These are phyloP conservation scores for Cantharis lateralis DNA, from an alignment of 2,888 invertebrate genomes.

Conservation along the genomic window DNA sequence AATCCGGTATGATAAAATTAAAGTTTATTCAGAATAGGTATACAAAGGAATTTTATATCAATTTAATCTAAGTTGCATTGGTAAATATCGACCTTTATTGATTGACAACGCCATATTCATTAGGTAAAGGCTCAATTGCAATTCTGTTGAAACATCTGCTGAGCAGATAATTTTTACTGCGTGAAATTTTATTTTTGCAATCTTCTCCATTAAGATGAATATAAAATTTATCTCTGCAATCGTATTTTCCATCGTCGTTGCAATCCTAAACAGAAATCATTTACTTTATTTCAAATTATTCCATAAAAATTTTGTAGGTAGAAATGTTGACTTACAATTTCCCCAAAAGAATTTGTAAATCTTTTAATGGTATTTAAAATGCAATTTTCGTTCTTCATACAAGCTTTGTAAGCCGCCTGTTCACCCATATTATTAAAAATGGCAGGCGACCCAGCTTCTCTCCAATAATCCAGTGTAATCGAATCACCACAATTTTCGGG, in stretches of 20 bases:
- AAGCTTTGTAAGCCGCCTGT: conserved; percentile 33
- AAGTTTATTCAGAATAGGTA: no score
- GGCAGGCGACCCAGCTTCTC: conserved; percentile 8
- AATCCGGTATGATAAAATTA: no score
- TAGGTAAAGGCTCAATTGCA: background rate
- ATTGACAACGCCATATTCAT: no score
- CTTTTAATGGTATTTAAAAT: conserved; percentile 40
- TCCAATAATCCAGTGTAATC: conserved; percentile 33
- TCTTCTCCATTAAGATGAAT: conserved; percentile 38
- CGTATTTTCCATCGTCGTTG: conserved; percentile 42
- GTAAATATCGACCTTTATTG: no score
- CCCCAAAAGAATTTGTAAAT: conserved; percentile 34
- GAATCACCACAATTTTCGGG: conserved; percentile 23
- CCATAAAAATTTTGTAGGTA: no score
- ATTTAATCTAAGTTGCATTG: no score
- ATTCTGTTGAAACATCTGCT: background rate
- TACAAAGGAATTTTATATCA: no score
- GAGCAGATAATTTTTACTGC: background rate
- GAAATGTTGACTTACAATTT: conserved; percentile 10
- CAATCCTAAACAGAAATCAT: conserved; percentile 39
- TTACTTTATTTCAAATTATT: no score
- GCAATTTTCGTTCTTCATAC: conserved; percentile 43
- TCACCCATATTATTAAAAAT: conserved; percentile 4
- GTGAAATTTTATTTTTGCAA: background rate
- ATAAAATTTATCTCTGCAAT: conserved; percentile 43